Evolutionary conservation across 2,888 invertebrate genomes (phyloP), one percentile per base, ranked within the genome.

Genomic region (Philonicus albiceps): DNA sequence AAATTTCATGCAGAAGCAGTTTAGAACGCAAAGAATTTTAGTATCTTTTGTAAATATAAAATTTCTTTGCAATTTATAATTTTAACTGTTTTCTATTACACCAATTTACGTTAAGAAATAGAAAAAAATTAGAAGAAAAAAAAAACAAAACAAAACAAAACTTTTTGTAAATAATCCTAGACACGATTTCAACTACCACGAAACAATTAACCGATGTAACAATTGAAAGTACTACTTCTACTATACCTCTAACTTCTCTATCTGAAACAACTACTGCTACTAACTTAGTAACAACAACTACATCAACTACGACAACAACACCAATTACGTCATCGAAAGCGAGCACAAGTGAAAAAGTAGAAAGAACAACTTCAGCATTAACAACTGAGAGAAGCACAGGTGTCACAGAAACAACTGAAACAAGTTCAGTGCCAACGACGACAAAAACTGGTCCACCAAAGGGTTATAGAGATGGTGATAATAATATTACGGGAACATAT

Each of bases 151-250:
- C 8, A 85, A 85, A 76, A 53, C 72, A 73, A 83, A 72, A 85
- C 85, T 87, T 87, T 86, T 88, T 88, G 88, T 87, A 88, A 88
- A 88, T 87, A 88, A 87, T 88, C 87, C 88, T 88, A 88, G 89
- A 89, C 86, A 89, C 89, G 89, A 89, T 89, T 88, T 88, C 89
- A 89, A 89, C 89, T 87, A 90, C 90, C 86, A 92, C 91, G 92
- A 92, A 91, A 90, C 90, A 90, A 91, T 90, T 91, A 91, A 92
- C 91, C 90, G 92, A 91, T 90, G 90, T 91, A 90, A 92, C 91
- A 89, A 91, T 90, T 89, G 89, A 91, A 89, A 87, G 88, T 88
- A 89, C 89, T 89, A 90, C 90, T 86, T 88, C 87, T 88, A 89
- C 89, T 87, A 90, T 90, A 89, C 89, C 90, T 90, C 85, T 88